phyloP scores from a whole-genome alignment of 1,140 invertebrate genomes.

The Drosophila lini region DNA sequence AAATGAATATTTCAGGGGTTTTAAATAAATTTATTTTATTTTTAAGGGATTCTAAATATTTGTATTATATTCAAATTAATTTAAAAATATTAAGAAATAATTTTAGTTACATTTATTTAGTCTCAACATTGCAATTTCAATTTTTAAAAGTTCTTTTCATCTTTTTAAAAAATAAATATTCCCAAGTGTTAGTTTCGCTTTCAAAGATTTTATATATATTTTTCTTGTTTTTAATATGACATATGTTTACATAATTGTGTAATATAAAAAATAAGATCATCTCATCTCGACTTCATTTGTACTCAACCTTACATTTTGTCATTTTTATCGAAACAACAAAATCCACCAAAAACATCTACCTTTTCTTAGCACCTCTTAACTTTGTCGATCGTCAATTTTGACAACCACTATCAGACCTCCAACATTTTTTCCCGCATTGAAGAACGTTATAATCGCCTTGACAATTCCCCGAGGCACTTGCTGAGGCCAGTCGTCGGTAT shows the following conservation, averaged over 20 bases:
- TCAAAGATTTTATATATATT: conserved; percentile 35
- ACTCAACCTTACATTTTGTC: too few relatives aligned
- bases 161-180: too few relatives aligned
- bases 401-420: conserved; percentile 63
- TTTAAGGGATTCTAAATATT: too few relatives aligned
- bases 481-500: conserved; percentile 73
- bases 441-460: conserved; percentile 73
- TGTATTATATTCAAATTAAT: too few relatives aligned
- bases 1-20: too few relatives aligned
- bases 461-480: conserved; percentile 75
- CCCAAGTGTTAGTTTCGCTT: conserved; percentile 6
- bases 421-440: conserved; percentile 60
- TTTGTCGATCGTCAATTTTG: conserved; percentile 65
- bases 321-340: neutral
- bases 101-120: too few relatives aligned
- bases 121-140: too few relatives aligned
- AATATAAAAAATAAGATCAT: neutral
- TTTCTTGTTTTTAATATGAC: neutral
- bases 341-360: too few relatives aligned
- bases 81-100: too few relatives aligned
- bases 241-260: neutral
- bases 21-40: too few relatives aligned
- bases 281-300: neutral
- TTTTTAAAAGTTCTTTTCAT: too few relatives aligned
- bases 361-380: conserved; percentile 10